A percentile compares a stretch with the other conserved stretches of the same genome.
These are phyloP conservation scores for Macrocentrus cingulum DNA, from an alignment of 1,140 invertebrate species.

Conservation along the genomic window DNA sequence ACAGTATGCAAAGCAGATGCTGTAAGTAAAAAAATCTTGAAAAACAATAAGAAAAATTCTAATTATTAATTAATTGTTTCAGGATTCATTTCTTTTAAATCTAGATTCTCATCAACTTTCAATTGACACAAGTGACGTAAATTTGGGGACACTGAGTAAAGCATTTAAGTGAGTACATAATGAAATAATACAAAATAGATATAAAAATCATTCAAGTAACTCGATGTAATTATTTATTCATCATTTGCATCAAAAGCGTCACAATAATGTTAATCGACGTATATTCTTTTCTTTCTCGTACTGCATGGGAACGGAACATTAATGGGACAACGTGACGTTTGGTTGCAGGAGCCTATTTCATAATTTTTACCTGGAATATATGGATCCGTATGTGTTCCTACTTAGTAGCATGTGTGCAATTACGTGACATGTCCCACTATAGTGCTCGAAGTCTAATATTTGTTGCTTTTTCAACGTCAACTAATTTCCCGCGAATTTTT, in stretches of 20 bases:
- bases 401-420: constrained; percentile 61
- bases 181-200: not conserved
- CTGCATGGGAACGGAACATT: constrained; percentile 53
- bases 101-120: constrained; percentile 79
- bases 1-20: constrained; percentile 81
- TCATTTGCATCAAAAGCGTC: not conserved
- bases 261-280: constrained; percentile 9
- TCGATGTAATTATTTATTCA: not conserved
- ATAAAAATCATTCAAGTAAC: not conserved
- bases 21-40: constrained; percentile 59
- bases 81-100: constrained; percentile 77
- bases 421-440: constrained; percentile 59
- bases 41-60: constrained; percentile 17
- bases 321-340: constrained; percentile 55
- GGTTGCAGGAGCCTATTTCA: constrained; percentile 61
- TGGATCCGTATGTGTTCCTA: constrained; percentile 61
- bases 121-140: constrained; percentile 82
- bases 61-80: constrained; percentile 39
- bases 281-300: constrained; percentile 36
- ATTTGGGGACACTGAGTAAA: constrained; percentile 81
- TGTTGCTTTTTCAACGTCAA: constrained; percentile 47
- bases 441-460: constrained; percentile 43
- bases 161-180: constrained; percentile 68
- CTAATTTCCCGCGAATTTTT: constrained; percentile 30
- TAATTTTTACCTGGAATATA: constrained; percentile 62